A percentile compares a stretch with the other conserved stretches of the same genome.
phyloP scores from a whole-genome alignment of 2,797 vertebrate genomes.

The Muscicapa striata region DNA sequence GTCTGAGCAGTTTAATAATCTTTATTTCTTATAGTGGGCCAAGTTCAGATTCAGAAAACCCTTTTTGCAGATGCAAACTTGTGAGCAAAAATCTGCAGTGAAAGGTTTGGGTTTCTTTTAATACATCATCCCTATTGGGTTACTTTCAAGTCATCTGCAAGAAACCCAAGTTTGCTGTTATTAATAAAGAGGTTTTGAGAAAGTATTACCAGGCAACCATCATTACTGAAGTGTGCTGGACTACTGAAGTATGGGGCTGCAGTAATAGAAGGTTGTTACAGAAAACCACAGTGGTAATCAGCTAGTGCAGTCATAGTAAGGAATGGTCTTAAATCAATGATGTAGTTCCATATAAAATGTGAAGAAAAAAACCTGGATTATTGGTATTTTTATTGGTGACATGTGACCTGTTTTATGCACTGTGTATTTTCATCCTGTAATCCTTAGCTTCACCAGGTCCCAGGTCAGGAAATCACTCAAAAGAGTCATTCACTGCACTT shows the following conservation, averaged over 20 bases:
- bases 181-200: conserved; percentile 51
- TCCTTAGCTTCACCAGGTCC: background rate
- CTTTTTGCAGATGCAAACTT: background rate
- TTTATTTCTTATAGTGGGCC: background rate
- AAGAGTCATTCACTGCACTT: background rate
- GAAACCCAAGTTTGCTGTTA: conserved; percentile 22
- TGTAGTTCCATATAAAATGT: background rate
- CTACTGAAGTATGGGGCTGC: background rate
- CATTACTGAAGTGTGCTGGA: background rate
- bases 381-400: conserved; percentile 2
- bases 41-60: conserved; percentile 10
- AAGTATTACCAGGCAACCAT: conserved; percentile 19
- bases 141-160: conserved; percentile 41
- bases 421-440: background rate
- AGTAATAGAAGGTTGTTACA: background rate
- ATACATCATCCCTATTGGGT: conserved; percentile 19
- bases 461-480: background rate
- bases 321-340: conserved; percentile 7
- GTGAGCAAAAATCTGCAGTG: background rate
- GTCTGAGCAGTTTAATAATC: conserved; percentile 4
- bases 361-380: background rate
- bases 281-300: background rate
- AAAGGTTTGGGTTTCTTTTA: conserved; percentile 38
- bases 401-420: background rate
- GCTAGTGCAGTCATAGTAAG: background rate